These are phyloP conservation scores for Petroica traversi DNA, from an alignment of 2,113 vertebrate genomes.

Conservation along the genomic window DNA sequence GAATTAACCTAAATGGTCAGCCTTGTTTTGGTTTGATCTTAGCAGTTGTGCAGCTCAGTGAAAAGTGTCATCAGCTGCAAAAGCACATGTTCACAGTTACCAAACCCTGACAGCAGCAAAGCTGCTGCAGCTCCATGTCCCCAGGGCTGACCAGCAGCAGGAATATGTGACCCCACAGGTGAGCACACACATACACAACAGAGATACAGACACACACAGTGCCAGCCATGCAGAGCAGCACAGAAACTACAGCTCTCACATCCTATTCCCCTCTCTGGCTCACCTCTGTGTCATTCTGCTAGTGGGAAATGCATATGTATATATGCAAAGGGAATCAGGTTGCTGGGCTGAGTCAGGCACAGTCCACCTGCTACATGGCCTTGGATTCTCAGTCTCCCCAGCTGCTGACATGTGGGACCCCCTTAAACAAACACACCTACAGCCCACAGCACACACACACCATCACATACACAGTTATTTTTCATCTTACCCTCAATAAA, in stretches of 20 bases:
- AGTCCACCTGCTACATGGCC: no score
- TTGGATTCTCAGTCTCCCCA: background rate
- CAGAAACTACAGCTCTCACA: background rate
- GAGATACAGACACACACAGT: no score
- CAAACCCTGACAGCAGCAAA: background rate
- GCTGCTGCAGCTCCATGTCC: background rate
- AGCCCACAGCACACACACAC: no score
- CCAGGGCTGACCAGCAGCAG: background rate
- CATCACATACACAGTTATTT: background rate
- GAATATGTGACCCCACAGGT: fast-evolving
- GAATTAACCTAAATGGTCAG: background rate
- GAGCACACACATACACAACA: background rate
- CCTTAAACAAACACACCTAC: no score
- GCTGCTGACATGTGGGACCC: background rate
- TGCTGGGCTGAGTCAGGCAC: background rate
- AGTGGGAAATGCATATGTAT: fast-evolving
- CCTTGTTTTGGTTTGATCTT: background rate
- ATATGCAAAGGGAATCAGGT: background rate
- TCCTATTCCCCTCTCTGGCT: background rate
- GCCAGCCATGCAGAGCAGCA: background rate
- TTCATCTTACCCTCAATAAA: background rate
- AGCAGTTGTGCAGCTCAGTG: background rate
- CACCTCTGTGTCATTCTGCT: background rate
- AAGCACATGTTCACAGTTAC: background rate
- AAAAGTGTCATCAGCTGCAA: background rate